Percentiles rank a stretch among this genome's conserved stretches.
These are phyloP conservation scores for Phyto melanocephala DNA, from an alignment of 2,888 invertebrate genomes.

Conservation along the genomic window DNA sequence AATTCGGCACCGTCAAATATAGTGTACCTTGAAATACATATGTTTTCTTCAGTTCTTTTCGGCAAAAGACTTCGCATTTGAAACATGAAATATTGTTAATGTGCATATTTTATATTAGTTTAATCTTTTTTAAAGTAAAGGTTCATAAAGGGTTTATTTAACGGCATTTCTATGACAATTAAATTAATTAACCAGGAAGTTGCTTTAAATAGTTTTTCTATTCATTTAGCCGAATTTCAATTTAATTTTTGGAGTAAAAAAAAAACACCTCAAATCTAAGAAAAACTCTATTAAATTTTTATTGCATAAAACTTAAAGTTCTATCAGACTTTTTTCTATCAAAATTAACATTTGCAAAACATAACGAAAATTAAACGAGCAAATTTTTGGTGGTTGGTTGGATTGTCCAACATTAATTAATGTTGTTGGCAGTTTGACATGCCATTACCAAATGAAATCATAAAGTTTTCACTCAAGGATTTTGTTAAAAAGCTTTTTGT, in stretches of 20 bases:
- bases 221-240: background rate
- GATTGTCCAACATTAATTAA: constrained; percentile 1
- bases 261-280: background rate
- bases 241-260: background rate
- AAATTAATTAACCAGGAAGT: too few species aligned
- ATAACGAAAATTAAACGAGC: background rate
- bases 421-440: constrained; percentile 18
- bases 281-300: too few species aligned
- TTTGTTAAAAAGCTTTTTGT: background rate
- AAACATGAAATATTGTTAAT: background rate
- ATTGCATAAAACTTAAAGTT: background rate
- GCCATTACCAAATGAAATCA: background rate
- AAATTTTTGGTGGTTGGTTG: background rate
- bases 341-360: background rate
- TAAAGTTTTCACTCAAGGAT: background rate
- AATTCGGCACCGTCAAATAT: too few species aligned
- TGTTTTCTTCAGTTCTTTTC: too few species aligned
- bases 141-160: too few species aligned
- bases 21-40: too few species aligned
- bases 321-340: too few species aligned
- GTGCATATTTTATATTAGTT: constrained; percentile 11
- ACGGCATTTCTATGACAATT: too few species aligned
- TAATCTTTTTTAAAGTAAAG: background rate
- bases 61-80: background rate
- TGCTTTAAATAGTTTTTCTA: background rate